Conservation (phyloP, 2,888 invertebrate genomes). For the Hyles lineata region DNA sequence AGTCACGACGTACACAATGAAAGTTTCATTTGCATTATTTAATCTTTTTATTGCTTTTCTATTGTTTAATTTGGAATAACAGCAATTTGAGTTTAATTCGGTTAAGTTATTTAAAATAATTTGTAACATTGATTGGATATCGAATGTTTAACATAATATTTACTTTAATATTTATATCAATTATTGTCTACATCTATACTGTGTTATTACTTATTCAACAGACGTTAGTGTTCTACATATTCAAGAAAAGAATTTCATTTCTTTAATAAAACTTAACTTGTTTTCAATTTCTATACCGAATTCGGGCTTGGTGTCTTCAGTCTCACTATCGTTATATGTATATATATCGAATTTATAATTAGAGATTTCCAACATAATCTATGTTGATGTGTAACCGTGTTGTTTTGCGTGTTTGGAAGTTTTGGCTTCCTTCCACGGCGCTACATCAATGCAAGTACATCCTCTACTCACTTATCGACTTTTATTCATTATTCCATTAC, state of each 20-base stretch:
- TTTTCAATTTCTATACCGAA: too few relatives aligned
- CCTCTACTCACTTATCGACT: constrained; percentile 1
- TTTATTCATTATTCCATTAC: neutral
- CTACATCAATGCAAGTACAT: neutral
- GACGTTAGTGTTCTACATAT: too few relatives aligned
- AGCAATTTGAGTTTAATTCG: too few relatives aligned
- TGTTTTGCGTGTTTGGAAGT: constrained; percentile 23
- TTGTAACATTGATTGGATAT: too few relatives aligned
- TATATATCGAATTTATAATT: constrained; percentile 9
- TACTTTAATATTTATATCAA: too few relatives aligned
- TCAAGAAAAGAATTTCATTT: too few relatives aligned
- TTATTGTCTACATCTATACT: too few relatives aligned
- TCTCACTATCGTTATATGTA: neutral
- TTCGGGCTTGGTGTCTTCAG: neutral
- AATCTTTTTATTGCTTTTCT: neutral
- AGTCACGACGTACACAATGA: neutral
- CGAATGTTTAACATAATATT: too few relatives aligned
- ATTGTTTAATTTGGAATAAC: too few relatives aligned
- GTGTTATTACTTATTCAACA: too few relatives aligned
- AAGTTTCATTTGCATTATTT: neutral
- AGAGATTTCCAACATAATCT: constrained; percentile 16
- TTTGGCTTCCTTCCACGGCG: constrained; percentile 20
- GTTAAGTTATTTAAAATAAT: too few relatives aligned
- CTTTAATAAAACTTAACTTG: too few relatives aligned
- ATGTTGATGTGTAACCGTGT: constrained; percentile 1